Evolutionary conservation across 2,797 vertebrate genomes (phyloP).

Genomic region (Limosa lapponica): DNA sequence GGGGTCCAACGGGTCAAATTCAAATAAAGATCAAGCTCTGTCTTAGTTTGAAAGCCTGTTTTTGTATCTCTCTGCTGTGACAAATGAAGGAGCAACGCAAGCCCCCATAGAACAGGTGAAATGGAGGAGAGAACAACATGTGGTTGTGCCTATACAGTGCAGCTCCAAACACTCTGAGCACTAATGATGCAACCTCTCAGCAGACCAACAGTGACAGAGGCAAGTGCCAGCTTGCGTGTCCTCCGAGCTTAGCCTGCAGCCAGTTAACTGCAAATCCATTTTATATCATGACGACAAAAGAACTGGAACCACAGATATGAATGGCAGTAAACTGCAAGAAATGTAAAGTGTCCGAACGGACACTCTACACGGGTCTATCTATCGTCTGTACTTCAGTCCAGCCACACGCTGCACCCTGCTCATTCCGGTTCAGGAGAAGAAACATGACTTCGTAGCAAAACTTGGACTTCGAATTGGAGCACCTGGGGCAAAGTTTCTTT

Average conservation of each 20-base stretch:
- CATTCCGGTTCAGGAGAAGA: background rate
- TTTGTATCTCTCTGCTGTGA: background rate
- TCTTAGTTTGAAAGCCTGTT: background rate
- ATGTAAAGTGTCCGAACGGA: accelerated
- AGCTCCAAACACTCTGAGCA: background rate
- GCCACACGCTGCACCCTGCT: background rate
- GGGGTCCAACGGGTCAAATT: background rate
- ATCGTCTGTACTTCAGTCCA: background rate
- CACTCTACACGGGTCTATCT: background rate
- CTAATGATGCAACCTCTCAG: accelerated
- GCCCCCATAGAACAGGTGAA: background rate
- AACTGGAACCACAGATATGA: background rate
- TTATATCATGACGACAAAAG: background rate
- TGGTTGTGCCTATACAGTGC: background rate
- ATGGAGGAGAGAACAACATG: background rate
- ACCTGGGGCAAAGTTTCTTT: conserved; percentile 70
- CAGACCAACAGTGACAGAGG: background rate
- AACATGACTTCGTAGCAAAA: background rate
- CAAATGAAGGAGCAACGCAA: background rate
- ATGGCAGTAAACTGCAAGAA: background rate
- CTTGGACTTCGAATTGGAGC: conserved; percentile 52
- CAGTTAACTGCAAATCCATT: background rate
- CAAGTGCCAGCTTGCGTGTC: background rate
- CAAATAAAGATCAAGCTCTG: background rate
- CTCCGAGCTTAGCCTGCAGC: background rate